These are phyloP conservation scores for Lasiurus borealis DNA, from an alignment of 2,113 vertebrate genomes.

Conservation along the genomic window DNA sequence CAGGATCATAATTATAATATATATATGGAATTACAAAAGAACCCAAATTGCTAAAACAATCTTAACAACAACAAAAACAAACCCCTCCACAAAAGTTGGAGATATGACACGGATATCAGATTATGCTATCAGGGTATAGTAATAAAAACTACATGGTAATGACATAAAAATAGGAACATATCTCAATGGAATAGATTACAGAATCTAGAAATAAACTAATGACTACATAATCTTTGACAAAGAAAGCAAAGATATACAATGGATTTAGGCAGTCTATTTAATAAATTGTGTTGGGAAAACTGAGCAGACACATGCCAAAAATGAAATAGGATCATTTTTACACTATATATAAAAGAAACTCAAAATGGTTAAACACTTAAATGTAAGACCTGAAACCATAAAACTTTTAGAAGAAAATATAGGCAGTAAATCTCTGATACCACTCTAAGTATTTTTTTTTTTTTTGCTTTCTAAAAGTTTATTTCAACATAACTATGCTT, in stretches of 20 bases:
- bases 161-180: background rate
- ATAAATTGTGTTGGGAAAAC: background rate
- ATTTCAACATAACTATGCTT: conserved; percentile 90
- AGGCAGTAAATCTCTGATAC: background rate
- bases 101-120: background rate
- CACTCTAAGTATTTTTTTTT: background rate
- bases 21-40: background rate
- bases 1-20: background rate
- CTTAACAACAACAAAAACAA: background rate
- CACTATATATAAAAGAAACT: background rate
- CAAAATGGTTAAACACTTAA: background rate
- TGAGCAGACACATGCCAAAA: background rate
- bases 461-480: conserved; percentile 87
- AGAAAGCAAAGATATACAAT: background rate
- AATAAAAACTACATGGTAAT: background rate
- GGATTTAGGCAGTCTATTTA: background rate
- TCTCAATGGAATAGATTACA: background rate
- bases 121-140: background rate
- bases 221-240: background rate
- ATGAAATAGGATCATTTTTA: background rate
- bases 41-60: background rate
- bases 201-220: background rate
- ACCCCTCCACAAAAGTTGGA: no score
- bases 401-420: background rate
- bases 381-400: background rate